Evolutionary conservation across 2,888 invertebrate genomes (phyloP), one percentile per base, ranked within the genome.

Genomic region (Harpalus rubripes): DNA sequence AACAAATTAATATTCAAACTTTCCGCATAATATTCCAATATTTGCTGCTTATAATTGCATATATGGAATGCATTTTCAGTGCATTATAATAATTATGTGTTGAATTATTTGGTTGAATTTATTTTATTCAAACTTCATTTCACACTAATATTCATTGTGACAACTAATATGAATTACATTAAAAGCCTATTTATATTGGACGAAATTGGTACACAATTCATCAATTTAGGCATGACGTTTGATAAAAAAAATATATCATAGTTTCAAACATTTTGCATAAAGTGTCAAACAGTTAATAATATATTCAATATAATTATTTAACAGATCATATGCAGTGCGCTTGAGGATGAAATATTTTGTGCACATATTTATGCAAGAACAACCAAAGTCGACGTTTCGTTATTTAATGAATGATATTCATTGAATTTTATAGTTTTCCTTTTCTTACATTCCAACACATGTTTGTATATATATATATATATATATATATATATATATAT

Each of bases 81-180:
- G 44, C 72, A 74, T 74, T 74, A 74, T 74, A 74, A 22, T 44
- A 72, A 72, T 72, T 72, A 44, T 44, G 44, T 22, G 22, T 10
- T 41, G 41, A 41, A 41, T 74, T 15, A 74, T 44, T 44, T 15
- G 18, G 72, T 39, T 39, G 41, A 74, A 74, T 74, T 74, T 74
- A 74, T 74, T 74, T 74, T 74, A 74, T 74, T 74, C 72, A 18
- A 74, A 18, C 18, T 74, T 44, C 44, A 18, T 44, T 74, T 44
- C 68, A 68, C 76, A 52, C 76, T 76, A 76, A 52, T 76, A 76
- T 76, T 12, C 76, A 76, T 52, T 76, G 16, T 78, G 78, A 56
- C 59, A 78, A 78, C 32, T 78, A 78, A 78, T 78, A 78, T 58
- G 59, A 58, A 58, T 41, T 58, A 56, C 56, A 78, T 78, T 59